Base-by-base conservation (phyloP, 2,113 vertebrate genomes). In the Tenrec ecaudatus region DNA sequence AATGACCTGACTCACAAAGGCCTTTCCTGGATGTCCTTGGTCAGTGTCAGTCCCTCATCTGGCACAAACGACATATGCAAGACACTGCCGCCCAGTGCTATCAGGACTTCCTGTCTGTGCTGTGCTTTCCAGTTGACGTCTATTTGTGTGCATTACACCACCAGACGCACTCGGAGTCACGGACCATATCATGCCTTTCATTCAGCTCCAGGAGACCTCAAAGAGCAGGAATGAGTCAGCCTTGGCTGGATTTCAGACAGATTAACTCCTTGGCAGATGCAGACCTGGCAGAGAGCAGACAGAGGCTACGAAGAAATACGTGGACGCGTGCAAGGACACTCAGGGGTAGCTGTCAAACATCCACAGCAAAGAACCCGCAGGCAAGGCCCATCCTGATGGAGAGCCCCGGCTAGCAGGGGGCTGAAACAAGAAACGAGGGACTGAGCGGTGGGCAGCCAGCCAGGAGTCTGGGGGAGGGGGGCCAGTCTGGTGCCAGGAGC, bases 221-320 rank as follows among this genome's bases (percentile, higher is more conserved):
- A 95, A 77, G 86, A 94, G 83, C 81, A 88, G 36, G 58, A 47
- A 69, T 83, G 94, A 86, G 77, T 96, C 85, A 91, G 47, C n/a
- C n/a, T 33, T 79, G 90, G 93, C 89, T 93, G 87, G 58, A 93
- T 93, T 94, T 94, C 93, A 96, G 66, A 81, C 33, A 94, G 82
- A 92, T 94, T 84, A 95, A 94, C 91, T 91, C 76, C 47, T 40
- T 84, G 85, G 71, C 82, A 89, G 64, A 53, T 87, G 11, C 19
- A 94, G 69, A 69, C 23, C 69, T 75, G 38, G 68, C 29, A n/a
- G 57, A 40, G 20, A 64, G 6, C 40, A 60, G 31, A 31, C 69
- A 89, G n/a, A 68, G 29, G 60, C 19, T 71, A 0, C 7, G 23
- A 33, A 38, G 25, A 40, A 85, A 3, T 43, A n/a, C 57, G 31